A percentile compares a stretch with the other conserved stretches of the same genome.
Evolutionary conservation across 2,113 vertebrate genomes (phyloP).

Genomic region (Cyprinodon variegatus): DNA sequence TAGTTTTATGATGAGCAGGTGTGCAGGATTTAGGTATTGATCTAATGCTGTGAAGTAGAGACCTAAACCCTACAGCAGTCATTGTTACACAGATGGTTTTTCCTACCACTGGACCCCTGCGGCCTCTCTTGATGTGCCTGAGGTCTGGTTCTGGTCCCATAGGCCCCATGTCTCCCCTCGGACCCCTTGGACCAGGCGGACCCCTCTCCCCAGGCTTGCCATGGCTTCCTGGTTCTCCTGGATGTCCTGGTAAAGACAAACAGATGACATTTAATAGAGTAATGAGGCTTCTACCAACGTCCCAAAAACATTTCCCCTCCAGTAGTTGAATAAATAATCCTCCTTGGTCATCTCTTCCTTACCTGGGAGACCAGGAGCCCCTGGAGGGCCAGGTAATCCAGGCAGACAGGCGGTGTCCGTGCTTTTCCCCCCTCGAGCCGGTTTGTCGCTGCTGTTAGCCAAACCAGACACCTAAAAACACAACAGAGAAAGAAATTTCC

Average conservation of each 20-base stretch:
- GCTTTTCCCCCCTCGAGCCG: constrained; percentile 66
- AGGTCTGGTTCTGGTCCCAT: constrained; percentile 80
- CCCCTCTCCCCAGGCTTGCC: constrained; percentile 72
- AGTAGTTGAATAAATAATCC: no score
- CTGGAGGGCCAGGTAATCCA: constrained; percentile 70
- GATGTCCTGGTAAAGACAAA: constrained; percentile 63
- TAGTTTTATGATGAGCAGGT: not conserved
- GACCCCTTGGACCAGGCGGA: constrained; percentile 67
- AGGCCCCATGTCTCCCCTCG: constrained; percentile 81
- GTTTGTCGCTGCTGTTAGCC: constrained; percentile 78
- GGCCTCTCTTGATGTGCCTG: constrained; percentile 78
- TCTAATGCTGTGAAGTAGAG: not conserved
- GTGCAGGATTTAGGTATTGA: not conserved
- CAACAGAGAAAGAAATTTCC: not conserved
- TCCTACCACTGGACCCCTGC: constrained; percentile 80
- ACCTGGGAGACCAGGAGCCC: constrained; percentile 80
- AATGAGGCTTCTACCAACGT: no score
- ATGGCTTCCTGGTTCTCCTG: constrained; percentile 73
- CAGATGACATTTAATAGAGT: not conserved
- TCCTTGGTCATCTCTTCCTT: constrained; percentile 1
- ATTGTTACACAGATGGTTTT: not conserved
- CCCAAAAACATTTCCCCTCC: no score
- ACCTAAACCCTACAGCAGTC: not conserved
- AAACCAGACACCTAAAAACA: constrained; percentile 56
- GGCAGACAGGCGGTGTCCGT: constrained; percentile 53